Evolutionary conservation across 2,888 invertebrate genomes (phyloP), one percentile per base, ranked within the genome.

Genomic region (Dynastes tityus): DNA sequence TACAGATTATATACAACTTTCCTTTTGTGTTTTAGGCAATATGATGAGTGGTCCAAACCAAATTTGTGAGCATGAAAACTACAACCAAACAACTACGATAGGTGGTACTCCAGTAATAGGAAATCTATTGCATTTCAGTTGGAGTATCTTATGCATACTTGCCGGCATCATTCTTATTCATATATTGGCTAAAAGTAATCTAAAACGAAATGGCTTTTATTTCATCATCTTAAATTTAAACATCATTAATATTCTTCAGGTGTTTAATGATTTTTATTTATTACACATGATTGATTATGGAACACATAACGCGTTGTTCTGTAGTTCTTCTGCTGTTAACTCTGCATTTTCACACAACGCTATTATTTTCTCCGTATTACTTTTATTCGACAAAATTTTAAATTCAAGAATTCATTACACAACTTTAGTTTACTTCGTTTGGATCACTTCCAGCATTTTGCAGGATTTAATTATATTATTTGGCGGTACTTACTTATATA

Each of bases 381-480:
- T 67, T 45, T 40, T 67, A 1, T 67, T 67, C 16, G 65, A 49
- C 16, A 67, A 45, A 6, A 45, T 67, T 45, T 67, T 67, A 45
- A n/a, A 45, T 40, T 67, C 22, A 2, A n/a, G 40, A 5, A 9
- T 67, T 22, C n/a, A 45, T 8, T 67, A 40, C n/a, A 6, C 22
- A 45, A 67, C 65, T 22, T 5, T 67, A 22, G 11, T 45, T 6
- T 45, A 67, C 5, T 67, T 67, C 22, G 22, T 45, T 67, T 67
- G 65, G 65, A 40, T 67, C 22, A 6, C 16, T 22, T 67, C 22
- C 9, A 67, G 16, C 11, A 6, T 45, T 22, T 67, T 9, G n/a
- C 16, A 67, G 40, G 16, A 40, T 22, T n/a, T 67, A 6, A 22
- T 67, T 45, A 22, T 67, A 67, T 9, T 40, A n/a, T 67, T 45